Evolutionary conservation across 2,113 vertebrate genomes (phyloP), one percentile per base, ranked within the genome.

Genomic region (Lophius piscatorius): DNA sequence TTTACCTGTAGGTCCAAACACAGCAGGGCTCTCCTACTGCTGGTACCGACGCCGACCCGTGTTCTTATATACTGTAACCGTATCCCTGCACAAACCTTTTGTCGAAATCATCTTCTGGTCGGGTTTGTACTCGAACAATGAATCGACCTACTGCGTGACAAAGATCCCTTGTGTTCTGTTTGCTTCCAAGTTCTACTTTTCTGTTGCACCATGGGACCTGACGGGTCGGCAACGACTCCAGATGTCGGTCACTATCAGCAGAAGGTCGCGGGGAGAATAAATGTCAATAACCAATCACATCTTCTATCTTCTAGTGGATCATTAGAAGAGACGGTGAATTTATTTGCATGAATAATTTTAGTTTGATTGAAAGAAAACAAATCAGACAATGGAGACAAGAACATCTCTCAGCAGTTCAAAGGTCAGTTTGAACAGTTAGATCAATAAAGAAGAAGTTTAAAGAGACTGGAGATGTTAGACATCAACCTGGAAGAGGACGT

Each of bases 71-170:
- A 91, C 11, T 60, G 82, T 51, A 80, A 84, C 63, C 14, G 3
- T 67, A 81, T 72, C 74, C 62, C n/a, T 8, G 2, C 31, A 9
- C 9, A 46, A 11, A 44, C 44, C 85, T 71, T 88, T 86, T 85
- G 82, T 87, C 40, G 2, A 24, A 61, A 63, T 63, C 38, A 72
- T 83, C 81, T 75, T 63, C 75, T 60, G 9, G 8, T 76, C 69
- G n/a, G 28, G 52, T 70, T 69, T 83, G 60, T 67, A 35, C 24
- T 24, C 22, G 22, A 56, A 86, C 80, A 85, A 75, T 49, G 63
- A 58, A 28, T 33, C 18, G 91, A 92, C 90, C 90, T 85, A 89
- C 48, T 76, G 84, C 18, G 12, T 44, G 65, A 91, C 87, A 89
- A 90, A 88, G 85, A 35, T 52, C 82, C 76, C 49, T 65, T 44